A percentile compares a stretch with the other conserved stretches of the same genome.
These are phyloP conservation scores for Polymixis flavicincta DNA, from an alignment of 2,888 invertebrate genomes.

Conservation along the genomic window DNA sequence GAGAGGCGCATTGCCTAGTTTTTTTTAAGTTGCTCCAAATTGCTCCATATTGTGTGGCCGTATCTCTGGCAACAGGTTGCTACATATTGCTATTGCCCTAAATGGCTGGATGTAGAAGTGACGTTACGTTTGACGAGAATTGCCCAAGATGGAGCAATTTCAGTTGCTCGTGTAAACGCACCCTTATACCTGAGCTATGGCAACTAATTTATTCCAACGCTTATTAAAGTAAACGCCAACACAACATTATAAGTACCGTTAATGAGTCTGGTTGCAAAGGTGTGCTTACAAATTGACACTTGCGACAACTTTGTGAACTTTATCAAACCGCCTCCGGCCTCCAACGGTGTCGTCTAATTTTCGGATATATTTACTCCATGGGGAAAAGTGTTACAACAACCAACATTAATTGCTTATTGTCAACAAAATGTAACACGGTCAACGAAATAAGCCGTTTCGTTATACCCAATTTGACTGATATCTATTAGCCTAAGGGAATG, in stretches of 20 bases:
- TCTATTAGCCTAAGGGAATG: constrained; percentile 40
- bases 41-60: no score
- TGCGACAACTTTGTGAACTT: constrained; percentile 48
- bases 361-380: constrained; percentile 2
- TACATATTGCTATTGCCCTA: no score
- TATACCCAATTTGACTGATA: constrained; percentile 43
- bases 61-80: no score
- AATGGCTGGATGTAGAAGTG: no score
- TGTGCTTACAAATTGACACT: constrained; percentile 41
- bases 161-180: no score
- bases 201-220: neutral
- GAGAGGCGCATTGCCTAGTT: no score
- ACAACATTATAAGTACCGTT: constrained; percentile 10
- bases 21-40: no score
- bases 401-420: constrained; percentile 37
- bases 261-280: constrained; percentile 10
- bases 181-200: neutral
- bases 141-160: no score
- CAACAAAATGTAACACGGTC: constrained; percentile 48
- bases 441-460: constrained; percentile 35
- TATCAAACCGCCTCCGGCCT: constrained; percentile 27
- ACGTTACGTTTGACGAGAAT: no score
- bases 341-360: constrained; percentile 28
- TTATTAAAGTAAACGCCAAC: constrained; percentile 17
- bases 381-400: constrained; percentile 38